phyloP scores from a whole-genome alignment of 2,797 vertebrate species.

The Bufotes viridis region DNA sequence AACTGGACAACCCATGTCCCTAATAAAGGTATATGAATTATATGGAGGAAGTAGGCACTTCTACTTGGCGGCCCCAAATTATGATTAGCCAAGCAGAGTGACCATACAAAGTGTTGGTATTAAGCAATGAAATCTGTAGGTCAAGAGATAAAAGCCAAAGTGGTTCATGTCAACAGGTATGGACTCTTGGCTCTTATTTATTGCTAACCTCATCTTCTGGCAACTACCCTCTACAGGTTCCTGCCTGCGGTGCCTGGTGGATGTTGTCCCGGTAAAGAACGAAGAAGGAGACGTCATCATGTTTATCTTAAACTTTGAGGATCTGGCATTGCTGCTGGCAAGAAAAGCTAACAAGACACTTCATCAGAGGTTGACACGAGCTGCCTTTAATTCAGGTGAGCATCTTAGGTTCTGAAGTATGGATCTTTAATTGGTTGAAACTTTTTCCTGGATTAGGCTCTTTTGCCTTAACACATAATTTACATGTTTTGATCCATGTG shows the following conservation, averaged over 20 bases:
- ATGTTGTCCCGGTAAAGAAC: constrained; percentile 93
- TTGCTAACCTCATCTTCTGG: not conserved
- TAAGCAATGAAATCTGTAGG: no score
- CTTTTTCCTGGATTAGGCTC: not conserved
- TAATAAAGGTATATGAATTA: no score
- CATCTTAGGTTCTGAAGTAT: not conserved
- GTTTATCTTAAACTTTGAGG: constrained; percentile 98
- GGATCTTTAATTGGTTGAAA: not conserved
- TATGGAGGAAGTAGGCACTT: no score
- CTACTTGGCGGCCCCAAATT: no score
- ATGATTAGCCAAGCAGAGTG: no score
- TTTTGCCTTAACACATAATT: not conserved
- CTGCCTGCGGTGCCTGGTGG: constrained; percentile 90
- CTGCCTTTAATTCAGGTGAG: constrained; percentile 79
- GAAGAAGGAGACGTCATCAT: constrained; percentile 92
- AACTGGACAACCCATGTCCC: no score
- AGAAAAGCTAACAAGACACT: constrained; percentile 79
- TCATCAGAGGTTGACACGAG: constrained; percentile 83
- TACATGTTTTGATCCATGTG: no score
- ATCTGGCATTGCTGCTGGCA: constrained; percentile 82
- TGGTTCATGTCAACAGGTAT: not conserved
- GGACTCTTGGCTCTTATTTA: not conserved
- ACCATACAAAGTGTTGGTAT: no score
- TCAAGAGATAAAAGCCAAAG: not conserved
- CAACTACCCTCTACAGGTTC: constrained; percentile 76